These are phyloP conservation scores for Limnephilus marmoratus DNA, from an alignment of 2,888 invertebrate species.

Conservation along the genomic window DNA sequence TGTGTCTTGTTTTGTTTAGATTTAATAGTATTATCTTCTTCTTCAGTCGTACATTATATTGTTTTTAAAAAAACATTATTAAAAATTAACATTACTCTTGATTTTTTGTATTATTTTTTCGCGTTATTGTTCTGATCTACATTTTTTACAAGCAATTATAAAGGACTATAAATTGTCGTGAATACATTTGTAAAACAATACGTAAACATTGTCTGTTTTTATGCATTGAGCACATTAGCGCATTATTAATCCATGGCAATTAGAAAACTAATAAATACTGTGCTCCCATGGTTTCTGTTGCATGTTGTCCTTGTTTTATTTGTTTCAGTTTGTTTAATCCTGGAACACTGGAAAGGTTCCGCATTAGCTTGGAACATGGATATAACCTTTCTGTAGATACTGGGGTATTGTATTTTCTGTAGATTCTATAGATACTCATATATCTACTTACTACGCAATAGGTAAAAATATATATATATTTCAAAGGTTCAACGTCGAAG, in stretches of 20 bases:
- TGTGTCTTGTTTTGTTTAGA: no score
- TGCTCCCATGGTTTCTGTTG: not conserved
- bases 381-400: not conserved
- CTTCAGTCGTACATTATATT: no score
- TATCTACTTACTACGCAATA: no score
- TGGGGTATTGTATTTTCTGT: not conserved
- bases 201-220: no score
- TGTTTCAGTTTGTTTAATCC: not conserved
- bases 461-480: not conserved
- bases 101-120: not conserved
- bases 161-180: not conserved
- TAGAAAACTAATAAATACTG: not conserved
- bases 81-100: no score
- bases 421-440: no score
- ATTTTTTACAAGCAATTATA: not conserved
- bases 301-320: not conserved
- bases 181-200: not conserved
- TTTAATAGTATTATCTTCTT: no score
- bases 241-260: not conserved
- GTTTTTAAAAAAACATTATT: no score
- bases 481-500: not conserved
- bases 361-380: not conserved
- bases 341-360: not conserved
- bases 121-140: not conserved
- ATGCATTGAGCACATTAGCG: not conserved